Evolutionary conservation across 2,797 vertebrate genomes (phyloP).

Genomic region (Halcyon smyrnensis): DNA sequence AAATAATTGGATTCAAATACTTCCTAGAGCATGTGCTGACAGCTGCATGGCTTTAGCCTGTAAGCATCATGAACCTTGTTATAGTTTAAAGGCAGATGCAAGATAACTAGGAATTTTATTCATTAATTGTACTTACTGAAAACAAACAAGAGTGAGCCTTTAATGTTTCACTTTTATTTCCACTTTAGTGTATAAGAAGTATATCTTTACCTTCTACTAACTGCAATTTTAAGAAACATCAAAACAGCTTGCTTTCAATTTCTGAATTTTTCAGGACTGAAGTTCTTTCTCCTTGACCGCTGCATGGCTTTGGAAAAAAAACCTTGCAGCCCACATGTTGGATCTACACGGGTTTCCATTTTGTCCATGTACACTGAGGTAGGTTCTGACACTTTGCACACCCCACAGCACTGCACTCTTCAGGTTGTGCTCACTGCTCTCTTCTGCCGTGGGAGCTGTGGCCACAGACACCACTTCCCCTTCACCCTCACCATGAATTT

Average conservation of each 20-base stretch:
- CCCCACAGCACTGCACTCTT: accelerated
- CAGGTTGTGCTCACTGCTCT: neutral
- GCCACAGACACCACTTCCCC: neutral
- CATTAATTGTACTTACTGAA: neutral
- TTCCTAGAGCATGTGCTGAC: neutral
- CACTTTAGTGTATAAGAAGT: neutral
- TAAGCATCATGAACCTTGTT: neutral
- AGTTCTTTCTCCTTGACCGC: neutral
- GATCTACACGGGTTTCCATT: neutral
- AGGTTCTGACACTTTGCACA: accelerated
- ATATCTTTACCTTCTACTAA: neutral
- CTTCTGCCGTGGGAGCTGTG: neutral
- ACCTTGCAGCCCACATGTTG: neutral
- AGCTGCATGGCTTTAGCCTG: neutral
- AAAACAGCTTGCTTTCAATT: neutral
- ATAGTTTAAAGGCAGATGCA: neutral
- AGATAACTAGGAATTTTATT: neutral
- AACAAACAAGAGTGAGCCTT: neutral
- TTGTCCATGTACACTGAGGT: accelerated
- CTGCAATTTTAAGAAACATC: neutral
- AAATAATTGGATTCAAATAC: neutral
- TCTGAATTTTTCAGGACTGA: neutral
- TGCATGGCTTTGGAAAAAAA: neutral
- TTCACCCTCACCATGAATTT: neutral
- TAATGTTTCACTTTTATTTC: neutral